phyloP scores from a whole-genome alignment of 2,797 vertebrate species.

The Gouania willdenowi region DNA sequence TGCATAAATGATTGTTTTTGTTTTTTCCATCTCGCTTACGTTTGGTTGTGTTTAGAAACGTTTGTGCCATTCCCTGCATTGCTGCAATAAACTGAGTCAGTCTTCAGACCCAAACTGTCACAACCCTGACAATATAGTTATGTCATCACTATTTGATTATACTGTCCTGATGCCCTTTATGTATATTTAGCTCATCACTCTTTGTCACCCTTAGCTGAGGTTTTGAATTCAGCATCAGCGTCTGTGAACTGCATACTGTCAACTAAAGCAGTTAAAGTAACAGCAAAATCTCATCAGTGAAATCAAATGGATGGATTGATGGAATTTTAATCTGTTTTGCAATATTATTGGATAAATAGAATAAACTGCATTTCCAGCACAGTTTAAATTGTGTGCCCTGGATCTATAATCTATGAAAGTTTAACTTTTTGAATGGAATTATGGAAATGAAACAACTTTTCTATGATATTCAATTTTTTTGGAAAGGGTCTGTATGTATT shows the following conservation, averaged over 20 bases:
- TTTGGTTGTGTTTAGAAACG: constrained; percentile 2
- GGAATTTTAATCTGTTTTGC: no score
- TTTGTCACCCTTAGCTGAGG: constrained; percentile 28
- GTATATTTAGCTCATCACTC: constrained; percentile 58
- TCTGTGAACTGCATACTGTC: constrained; percentile 11
- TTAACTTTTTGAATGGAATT: no score
- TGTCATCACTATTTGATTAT: constrained; percentile 49
- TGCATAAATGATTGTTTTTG: constrained; percentile 9
- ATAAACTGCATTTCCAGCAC: no score
- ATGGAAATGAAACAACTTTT: no score
- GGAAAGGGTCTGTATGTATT: no score
- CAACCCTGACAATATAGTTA: constrained; percentile 23
- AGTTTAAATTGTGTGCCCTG: no score
- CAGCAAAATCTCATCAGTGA: no score
- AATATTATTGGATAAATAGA: no score
- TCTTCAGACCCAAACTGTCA: not conserved
- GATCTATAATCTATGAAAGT: no score
- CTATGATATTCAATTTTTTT: no score
- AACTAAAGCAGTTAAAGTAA: no score
- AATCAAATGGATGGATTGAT: no score
- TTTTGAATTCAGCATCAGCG: constrained; percentile 35
- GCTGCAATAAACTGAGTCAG: constrained; percentile 4
- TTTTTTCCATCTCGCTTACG: not conserved
- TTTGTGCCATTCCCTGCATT: not conserved
- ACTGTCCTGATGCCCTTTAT: constrained; percentile 11